Evolutionary conservation across 1,140 invertebrate genomes (phyloP).

Genomic region (Varroa destructor): DNA sequence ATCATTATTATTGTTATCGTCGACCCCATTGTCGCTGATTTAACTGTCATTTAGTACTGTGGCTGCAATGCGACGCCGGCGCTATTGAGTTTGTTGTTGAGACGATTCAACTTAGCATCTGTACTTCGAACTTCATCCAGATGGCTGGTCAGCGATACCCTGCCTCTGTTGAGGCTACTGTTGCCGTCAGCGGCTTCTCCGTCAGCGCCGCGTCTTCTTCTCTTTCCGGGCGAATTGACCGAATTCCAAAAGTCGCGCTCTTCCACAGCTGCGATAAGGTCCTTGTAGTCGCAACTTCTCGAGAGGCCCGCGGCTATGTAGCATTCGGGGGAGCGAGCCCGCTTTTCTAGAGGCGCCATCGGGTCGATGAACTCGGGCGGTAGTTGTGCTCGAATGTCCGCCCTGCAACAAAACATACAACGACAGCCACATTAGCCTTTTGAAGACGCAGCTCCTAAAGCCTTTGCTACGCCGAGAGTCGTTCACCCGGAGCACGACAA

Average conservation of each 20-base stretch:
- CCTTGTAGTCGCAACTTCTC: constrained; percentile 28
- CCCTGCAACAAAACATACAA: constrained; percentile 1
- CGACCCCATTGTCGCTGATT: no score
- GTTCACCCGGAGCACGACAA: no score
- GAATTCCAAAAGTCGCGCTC: constrained; percentile 29
- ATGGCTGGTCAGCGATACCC: neutral
- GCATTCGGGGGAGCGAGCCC: constrained; percentile 28
- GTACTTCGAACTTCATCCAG: constrained; percentile 25
- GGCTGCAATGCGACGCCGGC: no score
- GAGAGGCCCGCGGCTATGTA: constrained; percentile 28
- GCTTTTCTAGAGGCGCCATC: constrained; percentile 26
- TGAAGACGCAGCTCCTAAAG: no score
- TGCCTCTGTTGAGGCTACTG: neutral
- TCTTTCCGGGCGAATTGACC: constrained; percentile 28
- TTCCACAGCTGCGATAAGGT: constrained; percentile 28
- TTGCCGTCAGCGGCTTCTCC: no score
- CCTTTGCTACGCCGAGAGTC: no score
- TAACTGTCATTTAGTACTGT: no score
- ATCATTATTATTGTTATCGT: no score
- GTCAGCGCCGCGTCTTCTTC: constrained; percentile 17
- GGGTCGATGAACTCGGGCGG: constrained; percentile 25
- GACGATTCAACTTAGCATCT: neutral
- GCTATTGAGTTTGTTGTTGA: neutral
- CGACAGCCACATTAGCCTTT: neutral
- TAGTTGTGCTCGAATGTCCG: constrained; percentile 18